Percentiles rank a stretch among this genome's conserved stretches.
phyloP scores from a whole-genome alignment of 2,797 vertebrate genomes.

The Pangasius djambal region DNA sequence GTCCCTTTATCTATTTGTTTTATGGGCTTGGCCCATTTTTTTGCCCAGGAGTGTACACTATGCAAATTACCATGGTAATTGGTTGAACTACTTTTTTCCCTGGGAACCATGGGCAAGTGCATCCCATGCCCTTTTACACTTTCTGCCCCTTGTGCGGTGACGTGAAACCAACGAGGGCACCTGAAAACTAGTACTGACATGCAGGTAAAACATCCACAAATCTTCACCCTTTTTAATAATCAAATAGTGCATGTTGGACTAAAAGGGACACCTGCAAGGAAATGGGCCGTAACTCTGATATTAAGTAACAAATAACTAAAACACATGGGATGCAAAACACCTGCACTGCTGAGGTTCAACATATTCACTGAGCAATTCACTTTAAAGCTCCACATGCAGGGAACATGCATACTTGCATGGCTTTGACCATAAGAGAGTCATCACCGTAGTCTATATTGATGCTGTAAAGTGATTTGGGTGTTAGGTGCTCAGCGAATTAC shows the following conservation, averaged over 20 bases:
- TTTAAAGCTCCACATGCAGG: not conserved
- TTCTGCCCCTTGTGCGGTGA: not conserved
- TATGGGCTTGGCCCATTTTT: too few species aligned
- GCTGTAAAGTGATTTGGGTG: conserved; percentile 40
- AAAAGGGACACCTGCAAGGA: not conserved
- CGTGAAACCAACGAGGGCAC: not conserved
- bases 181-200: not conserved
- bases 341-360: conserved; percentile 13
- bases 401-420: not conserved
- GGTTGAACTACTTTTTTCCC: not conserved
- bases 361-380: conserved; percentile 1
- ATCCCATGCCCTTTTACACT: not conserved
- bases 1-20: too few species aligned
- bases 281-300: not conserved
- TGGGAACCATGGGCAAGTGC: not conserved
- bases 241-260: not conserved
- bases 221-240: not conserved
- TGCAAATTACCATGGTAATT: not conserved
- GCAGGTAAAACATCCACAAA: not conserved
- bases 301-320: conserved; percentile 7
- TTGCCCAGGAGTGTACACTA: too few species aligned
- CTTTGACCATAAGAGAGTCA: conserved; percentile 23
- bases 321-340: conserved; percentile 17
- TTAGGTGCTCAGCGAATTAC: conserved; percentile 26
- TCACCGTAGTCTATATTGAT: conserved; percentile 17